Conservation (phyloP, 1,140 invertebrate species). For the Neodiprion fabricii region DNA sequence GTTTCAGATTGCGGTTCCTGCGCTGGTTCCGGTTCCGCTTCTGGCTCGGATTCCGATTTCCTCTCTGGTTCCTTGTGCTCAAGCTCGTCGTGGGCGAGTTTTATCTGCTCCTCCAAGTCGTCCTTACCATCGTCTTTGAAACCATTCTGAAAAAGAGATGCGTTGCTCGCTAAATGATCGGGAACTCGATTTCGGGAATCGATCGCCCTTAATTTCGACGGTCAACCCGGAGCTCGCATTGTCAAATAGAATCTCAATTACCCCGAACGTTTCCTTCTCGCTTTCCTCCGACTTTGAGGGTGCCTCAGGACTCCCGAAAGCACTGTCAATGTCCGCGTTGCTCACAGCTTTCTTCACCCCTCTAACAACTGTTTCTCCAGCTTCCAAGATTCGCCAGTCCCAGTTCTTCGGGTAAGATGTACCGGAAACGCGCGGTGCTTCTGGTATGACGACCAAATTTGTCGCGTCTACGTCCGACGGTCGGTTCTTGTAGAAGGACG, state of each 20-base stretch:
- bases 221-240: background rate
- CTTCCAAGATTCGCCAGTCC: slow-evolving; percentile 75
- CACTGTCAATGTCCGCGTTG: slow-evolving; percentile 39
- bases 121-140: slow-evolving; percentile 26
- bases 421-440: slow-evolving; percentile 77
- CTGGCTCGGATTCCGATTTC: slow-evolving; percentile 22
- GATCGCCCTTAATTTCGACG: too few species aligned
- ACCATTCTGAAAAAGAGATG: slow-evolving; percentile 27
- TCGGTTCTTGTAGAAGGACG: slow-evolving; percentile 79
- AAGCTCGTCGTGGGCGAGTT: slow-evolving; percentile 30
- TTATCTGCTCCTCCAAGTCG: slow-evolving; percentile 38
- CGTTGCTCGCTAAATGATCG: slow-evolving; percentile 5
- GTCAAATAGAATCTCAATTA: slow-evolving; percentile 6
- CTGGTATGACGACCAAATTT: slow-evolving; percentile 73
- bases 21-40: slow-evolving; percentile 19
- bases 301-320: slow-evolving; percentile 47
- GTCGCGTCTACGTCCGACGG: slow-evolving; percentile 75
- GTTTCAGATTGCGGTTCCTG: slow-evolving; percentile 26
- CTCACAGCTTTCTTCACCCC: slow-evolving; percentile 38
- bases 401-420: slow-evolving; percentile 70
- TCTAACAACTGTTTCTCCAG: slow-evolving; percentile 44
- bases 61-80: slow-evolving; percentile 31
- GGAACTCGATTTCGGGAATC: background rate
- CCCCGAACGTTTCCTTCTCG: slow-evolving; percentile 10
- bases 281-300: slow-evolving; percentile 25